Evolutionary conservation across 1,140 invertebrate genomes (phyloP).

Genomic region (Formica exsecta): DNA sequence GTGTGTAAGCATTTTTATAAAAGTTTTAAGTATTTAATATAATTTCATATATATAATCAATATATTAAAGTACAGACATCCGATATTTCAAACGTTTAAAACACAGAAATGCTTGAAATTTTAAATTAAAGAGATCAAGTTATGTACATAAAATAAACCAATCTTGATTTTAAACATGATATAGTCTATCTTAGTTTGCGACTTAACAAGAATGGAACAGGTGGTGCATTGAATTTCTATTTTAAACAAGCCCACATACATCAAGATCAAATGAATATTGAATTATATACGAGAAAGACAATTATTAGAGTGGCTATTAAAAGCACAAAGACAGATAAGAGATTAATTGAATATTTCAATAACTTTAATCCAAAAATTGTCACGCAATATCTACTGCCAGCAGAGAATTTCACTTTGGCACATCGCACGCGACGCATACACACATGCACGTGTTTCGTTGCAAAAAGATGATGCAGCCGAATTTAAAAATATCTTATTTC

Average conservation of each 20-base stretch:
- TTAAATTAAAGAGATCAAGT: neutral
- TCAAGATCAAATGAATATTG: constrained; percentile 20
- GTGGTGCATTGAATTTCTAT: constrained; percentile 40
- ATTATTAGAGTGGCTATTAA: constrained; percentile 45
- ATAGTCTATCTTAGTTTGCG: neutral
- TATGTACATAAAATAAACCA: constrained; percentile 13
- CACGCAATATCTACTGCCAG: neutral
- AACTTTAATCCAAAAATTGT: neutral
- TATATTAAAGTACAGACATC: neutral
- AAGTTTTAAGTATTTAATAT: neutral
- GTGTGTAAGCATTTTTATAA: neutral
- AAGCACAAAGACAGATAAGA: neutral
- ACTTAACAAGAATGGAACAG: constrained; percentile 29
- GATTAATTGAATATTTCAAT: constrained; percentile 27
- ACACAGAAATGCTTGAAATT: neutral
- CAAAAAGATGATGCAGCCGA: neutral
- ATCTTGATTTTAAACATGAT: neutral
- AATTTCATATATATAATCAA: neutral
- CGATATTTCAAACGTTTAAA: neutral
- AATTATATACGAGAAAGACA: neutral
- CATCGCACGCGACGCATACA: neutral
- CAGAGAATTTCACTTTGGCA: neutral
- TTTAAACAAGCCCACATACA: constrained; percentile 4
- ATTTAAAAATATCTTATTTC: constrained; percentile 67
- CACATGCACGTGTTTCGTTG: constrained; percentile 6